A percentile compares a stretch with the other conserved stretches of the same genome.
phyloP scores from a whole-genome alignment of 2,888 invertebrate genomes.

The Caenorhabditis macrosperma region DNA sequence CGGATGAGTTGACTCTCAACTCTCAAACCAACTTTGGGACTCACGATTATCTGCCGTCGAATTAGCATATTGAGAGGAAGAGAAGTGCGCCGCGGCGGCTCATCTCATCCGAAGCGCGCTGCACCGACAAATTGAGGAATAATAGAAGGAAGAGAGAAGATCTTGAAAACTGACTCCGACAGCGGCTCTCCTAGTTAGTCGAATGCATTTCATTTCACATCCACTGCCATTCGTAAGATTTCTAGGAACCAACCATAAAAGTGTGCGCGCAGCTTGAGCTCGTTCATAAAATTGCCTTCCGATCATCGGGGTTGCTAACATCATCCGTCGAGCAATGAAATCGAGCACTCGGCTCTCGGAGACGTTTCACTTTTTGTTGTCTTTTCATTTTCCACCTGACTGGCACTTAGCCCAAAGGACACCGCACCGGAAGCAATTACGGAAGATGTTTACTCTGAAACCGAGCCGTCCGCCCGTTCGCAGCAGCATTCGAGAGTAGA shows the following conservation, averaged over 20 bases:
- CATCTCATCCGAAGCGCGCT: slow-evolving; percentile 45
- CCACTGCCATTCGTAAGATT: no score
- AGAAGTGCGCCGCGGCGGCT: no score
- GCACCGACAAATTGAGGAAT: slow-evolving; percentile 40
- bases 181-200: not conserved
- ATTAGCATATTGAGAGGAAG: slow-evolving; percentile 51
- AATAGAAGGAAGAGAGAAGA: slow-evolving; percentile 38
- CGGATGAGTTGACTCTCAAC: slow-evolving; percentile 49
- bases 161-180: slow-evolving; percentile 32
- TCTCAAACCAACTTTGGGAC: slow-evolving; percentile 35
- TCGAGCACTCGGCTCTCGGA: slow-evolving; percentile 1
- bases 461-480: slow-evolving; percentile 30
- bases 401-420: slow-evolving; percentile 4
- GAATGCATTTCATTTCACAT: not conserved
- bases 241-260: no score
- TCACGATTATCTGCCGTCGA: slow-evolving; percentile 46
- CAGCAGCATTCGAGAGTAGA: slow-evolving; percentile 27
- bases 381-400: slow-evolving; percentile 30
- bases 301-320: slow-evolving; percentile 13
- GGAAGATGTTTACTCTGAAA: slow-evolving; percentile 54
- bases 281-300: no score
- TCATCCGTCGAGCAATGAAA: slow-evolving; percentile 1
- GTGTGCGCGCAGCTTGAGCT: no score
- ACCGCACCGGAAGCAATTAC: slow-evolving; percentile 50
- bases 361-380: slow-evolving; percentile 4